Conservation (phyloP, 2,113 vertebrate species). For the Ictalurus punctatus region DNA sequence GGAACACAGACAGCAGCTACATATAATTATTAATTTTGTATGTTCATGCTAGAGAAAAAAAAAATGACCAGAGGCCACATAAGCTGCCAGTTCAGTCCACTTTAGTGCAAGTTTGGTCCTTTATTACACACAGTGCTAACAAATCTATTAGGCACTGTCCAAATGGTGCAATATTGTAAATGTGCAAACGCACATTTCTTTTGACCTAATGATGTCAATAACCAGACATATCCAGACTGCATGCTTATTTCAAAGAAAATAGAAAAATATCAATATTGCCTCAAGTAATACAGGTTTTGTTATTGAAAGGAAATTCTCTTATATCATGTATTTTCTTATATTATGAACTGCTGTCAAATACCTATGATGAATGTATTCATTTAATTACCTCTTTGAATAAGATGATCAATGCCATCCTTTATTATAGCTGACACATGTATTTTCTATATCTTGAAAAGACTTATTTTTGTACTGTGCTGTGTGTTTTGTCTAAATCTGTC, state of each 20-base stretch:
- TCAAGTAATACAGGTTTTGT: background rate
- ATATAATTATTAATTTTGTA: slow-evolving; percentile 21
- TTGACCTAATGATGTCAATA: background rate
- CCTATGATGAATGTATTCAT: too few species aligned
- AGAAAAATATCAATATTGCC: too few species aligned
- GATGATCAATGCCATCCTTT: too few species aligned
- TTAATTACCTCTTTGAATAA: too few species aligned
- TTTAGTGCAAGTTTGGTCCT: background rate
- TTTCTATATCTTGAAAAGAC: too few species aligned
- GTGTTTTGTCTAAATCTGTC: too few species aligned
- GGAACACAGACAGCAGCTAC: background rate
- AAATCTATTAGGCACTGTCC: slow-evolving; percentile 1
- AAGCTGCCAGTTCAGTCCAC: slow-evolving; percentile 1
- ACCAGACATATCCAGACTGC: background rate
- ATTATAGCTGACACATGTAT: too few species aligned
- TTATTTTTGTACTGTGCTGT: too few species aligned
- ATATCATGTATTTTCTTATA: too few species aligned
- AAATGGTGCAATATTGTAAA: background rate
- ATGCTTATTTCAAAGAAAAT: background rate
- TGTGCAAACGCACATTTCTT: background rate
- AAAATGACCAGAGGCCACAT: background rate
- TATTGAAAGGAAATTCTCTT: background rate
- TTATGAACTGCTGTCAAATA: too few species aligned
- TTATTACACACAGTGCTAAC: background rate
- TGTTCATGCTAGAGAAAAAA: background rate